Evolutionary conservation across 2,113 vertebrate genomes (phyloP), one percentile per base, ranked within the genome.

Genomic region (Potamarius usumacintae): DNA sequence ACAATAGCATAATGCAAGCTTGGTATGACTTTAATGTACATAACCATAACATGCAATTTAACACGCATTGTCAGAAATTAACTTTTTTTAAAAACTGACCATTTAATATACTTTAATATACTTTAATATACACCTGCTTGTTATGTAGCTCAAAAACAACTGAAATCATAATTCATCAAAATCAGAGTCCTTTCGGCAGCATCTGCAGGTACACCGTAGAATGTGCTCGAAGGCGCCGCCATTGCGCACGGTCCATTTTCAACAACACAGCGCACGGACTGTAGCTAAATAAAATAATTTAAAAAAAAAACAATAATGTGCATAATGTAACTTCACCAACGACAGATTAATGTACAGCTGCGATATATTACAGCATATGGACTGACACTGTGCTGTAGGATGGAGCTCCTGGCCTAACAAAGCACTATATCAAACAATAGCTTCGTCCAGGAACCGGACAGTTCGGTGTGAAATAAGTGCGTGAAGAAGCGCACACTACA

Each of bases 201-300:
- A 92, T 86, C 90, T 60, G 89, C 91, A 93, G 92, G 93, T 94
- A 89, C 91, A 91, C 83, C 77, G 65, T 78, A 91, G 95, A 96
- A 96, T 92, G 90, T 96, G 93, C 95, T 96, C 90, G 96, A 97
- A 95, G 91, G 86, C 94, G 92, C 88, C 93, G 94, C 92, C 95
- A 95, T 95, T 94, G 92, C 90, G 22, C 30, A 10, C 55, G 55
- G 20, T 60, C 8, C 78, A 58, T 20, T 34, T 42, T 20, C 27
- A 81, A 34, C 27, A 81, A 1, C 77, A 15, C 17, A 34, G 6
- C 25, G 0, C 25, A 11, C 3, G 20, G 42, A 77, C 48, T 53
- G 74, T 11, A n/a, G 74, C n/a, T 22, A 9, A 30, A 79, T 18
- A 79, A 30, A 18, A 22, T 17, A 30, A 30, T 30, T 30, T 1